Evolutionary conservation across 1,140 invertebrate genomes (phyloP).

Genomic region (Diabrotica undecimpunctata): DNA sequence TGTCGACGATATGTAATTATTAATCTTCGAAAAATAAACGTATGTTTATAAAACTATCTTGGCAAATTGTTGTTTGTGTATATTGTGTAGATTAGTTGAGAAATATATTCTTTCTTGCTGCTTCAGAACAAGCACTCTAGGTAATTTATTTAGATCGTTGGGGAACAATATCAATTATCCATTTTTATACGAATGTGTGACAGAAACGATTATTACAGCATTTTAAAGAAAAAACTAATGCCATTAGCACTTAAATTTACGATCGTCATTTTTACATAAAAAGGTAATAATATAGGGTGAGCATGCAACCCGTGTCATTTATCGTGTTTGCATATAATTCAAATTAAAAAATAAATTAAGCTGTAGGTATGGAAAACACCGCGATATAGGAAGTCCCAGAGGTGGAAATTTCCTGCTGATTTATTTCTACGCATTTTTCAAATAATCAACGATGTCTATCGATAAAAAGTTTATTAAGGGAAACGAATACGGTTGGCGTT

Average conservation of each 20-base stretch:
- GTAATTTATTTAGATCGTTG: too few relatives aligned
- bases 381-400: slow-evolving; percentile 9
- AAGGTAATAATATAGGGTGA: slow-evolving; percentile 29
- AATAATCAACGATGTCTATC: slow-evolving; percentile 11
- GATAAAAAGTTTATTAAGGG: slow-evolving; percentile 7
- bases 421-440: slow-evolving; percentile 17
- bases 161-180: too few relatives aligned
- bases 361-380: slow-evolving; percentile 24
- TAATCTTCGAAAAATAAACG: too few relatives aligned
- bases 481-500: too few relatives aligned
- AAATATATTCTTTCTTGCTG: too few relatives aligned
- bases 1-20: too few relatives aligned
- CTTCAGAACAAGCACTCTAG: too few relatives aligned
- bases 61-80: too few relatives aligned
- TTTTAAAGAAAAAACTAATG: neutral
- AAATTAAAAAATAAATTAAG: slow-evolving; percentile 38
- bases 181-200: too few relatives aligned
- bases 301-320: slow-evolving; percentile 32
- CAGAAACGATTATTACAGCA: too few relatives aligned
- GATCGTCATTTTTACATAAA: slow-evolving; percentile 20
- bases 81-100: too few relatives aligned
- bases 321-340: slow-evolving; percentile 35
- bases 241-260: slow-evolving; percentile 32
- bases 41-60: too few relatives aligned
- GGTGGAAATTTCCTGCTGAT: slow-evolving; percentile 14